Conservation (phyloP, 2,113 vertebrate species). For the Boulengeromyrus knoepffleri region DNA sequence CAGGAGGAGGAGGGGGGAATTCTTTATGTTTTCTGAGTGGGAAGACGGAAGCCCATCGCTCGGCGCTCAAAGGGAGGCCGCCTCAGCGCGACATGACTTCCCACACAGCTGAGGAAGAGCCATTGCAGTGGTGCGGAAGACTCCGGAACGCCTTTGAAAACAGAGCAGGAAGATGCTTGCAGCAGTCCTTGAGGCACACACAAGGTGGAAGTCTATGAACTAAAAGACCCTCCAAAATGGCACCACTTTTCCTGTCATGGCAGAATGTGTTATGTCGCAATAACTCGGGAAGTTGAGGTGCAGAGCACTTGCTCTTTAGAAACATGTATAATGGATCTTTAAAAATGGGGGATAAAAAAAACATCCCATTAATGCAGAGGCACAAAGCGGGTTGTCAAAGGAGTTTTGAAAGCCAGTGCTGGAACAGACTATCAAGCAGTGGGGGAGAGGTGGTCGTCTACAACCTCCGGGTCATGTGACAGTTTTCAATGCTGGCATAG, state of each 20-base stretch:
- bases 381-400: neutral
- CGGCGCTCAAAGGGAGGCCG: neutral
- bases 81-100: neutral
- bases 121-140: neutral
- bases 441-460: neutral
- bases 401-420: neutral
- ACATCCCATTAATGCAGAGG: neutral
- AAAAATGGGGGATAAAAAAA: neutral
- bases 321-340: conserved; percentile 5
- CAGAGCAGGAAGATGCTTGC: neutral
- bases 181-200: neutral
- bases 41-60: neutral
- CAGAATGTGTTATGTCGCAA: neutral
- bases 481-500: neutral
- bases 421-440: neutral
- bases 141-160: neutral
- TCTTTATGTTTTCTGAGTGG: neutral
- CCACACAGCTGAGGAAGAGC: neutral
- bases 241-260: neutral
- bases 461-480: neutral
- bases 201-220: neutral
- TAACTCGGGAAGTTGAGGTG: neutral
- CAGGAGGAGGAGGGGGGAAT: neutral
- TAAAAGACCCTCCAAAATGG: conserved; percentile 2
- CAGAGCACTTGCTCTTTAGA: conserved; percentile 3